Evolutionary conservation across 2,888 invertebrate species (phyloP), one percentile per base, ranked within the genome.

Genomic region (Trachelus troglodyta): DNA sequence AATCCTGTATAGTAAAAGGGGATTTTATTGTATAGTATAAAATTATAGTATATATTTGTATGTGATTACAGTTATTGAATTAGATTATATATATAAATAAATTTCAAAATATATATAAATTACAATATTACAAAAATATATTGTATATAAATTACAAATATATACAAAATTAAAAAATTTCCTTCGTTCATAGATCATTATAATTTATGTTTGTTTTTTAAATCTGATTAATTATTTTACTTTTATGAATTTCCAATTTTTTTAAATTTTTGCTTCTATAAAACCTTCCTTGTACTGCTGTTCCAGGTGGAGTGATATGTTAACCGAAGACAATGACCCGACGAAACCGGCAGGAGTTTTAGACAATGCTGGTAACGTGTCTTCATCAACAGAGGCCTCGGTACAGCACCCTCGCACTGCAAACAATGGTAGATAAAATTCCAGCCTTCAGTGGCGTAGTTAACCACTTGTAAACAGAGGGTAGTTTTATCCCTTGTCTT

Each of bases 301-400:
- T 85, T 89, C 74, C 85, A 91, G 90, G 83, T 84, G 83, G 86
- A 86, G 88, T 90, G 91, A 90, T 91, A 91, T 91, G 91, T 91
- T 91, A 90, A 91, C 91, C 89, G 90, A 91, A 89, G 90, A 91
- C 87, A 91, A 91, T 90, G 90, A 90, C 85, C 91, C 90, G 85
- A 91, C 90, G 75, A 91, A 91, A 89, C 90, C 90, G 84, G 90
- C 90, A 83, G 90, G 90, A 88, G 91, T 91, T 88, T 88, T 91
- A 89, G 91, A 91, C 85, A 91, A 90, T 89, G 87, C 89, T 85
- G 90, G 90, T 84, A 91, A 87, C 87, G 91, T 91, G 85, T 91
- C 91, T 81, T 91, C 91, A 80, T 90, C 91, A 77, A 90, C 91
- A 81, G 91, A 91, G 83, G 85, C 89, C 83, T 88, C 90, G 82